Evolutionary conservation across 2,797 vertebrate species (phyloP).

Genomic region (Morus bassanus): DNA sequence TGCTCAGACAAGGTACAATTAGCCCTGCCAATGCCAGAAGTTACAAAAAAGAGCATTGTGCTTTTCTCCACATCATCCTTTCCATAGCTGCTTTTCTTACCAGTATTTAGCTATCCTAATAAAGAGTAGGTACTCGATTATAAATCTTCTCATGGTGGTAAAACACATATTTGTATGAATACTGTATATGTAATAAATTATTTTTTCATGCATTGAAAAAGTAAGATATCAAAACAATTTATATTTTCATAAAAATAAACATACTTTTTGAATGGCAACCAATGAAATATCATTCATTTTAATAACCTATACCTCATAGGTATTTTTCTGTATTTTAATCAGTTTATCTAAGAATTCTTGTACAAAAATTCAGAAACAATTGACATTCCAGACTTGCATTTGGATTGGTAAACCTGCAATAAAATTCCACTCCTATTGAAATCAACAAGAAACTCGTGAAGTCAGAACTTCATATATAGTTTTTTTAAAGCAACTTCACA

Average conservation of each 20-base stretch:
- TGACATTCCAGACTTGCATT: background rate
- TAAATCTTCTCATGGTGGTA: background rate
- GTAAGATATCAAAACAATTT: background rate
- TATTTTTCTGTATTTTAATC: background rate
- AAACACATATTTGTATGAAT: background rate
- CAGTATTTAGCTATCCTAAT: background rate
- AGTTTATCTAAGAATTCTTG: background rate
- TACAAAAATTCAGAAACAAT: background rate
- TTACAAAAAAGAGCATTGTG: background rate
- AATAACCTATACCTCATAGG: background rate
- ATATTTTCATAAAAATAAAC: background rate
- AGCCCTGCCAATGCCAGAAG: background rate
- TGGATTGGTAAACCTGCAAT: background rate
- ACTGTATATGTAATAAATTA: background rate
- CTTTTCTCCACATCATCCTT: background rate
- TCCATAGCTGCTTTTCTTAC: background rate
- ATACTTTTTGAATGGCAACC: background rate
- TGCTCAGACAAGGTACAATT: background rate
- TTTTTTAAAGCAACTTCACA: background rate
- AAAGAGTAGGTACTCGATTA: background rate
- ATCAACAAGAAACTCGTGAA: background rate
- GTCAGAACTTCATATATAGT: background rate
- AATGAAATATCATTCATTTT: background rate
- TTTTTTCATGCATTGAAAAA: background rate
- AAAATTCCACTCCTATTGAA: background rate